Evolutionary conservation across 2,888 invertebrate genomes (phyloP), one percentile per base, ranked within the genome.

Genomic region (Catocala nupta): DNA sequence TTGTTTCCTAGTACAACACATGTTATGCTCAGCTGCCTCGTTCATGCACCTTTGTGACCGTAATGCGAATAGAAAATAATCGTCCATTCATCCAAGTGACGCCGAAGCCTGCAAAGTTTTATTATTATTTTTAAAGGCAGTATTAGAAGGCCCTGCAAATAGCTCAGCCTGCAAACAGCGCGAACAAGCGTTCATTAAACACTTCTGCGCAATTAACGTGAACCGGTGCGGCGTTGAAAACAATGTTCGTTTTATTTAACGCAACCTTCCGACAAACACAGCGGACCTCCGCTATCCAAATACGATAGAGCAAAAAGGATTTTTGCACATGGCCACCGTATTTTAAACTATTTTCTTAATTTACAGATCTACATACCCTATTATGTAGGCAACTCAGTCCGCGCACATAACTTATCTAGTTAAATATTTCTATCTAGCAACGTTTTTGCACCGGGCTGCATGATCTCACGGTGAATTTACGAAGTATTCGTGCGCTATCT

Each of bases 101-200:
- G 68, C 75, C 63, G 78, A 66, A 61, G 61, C 55, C 59, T 53
- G 48, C 51, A 56, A 59, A 55, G 45, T 56, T 67, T 71, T 68
- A 73, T 70, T 68, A 69, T 71, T 79, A 71, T 77, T 80, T 77
- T 80, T 70, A 59, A 77, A 67, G 65, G 54, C 64, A 73, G 73
- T 68, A 74, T 71, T 73, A 81, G 77, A 81, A 76, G 75, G 73
- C 70, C 71, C 57, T 65, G 71, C 71, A 75, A 86, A 83, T 81
- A 81, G 81, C 81, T 79, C 74, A 74, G 76, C 69, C 68, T 75
- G 82, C 83, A 88, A 86, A 86, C 81, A 84, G 67, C 59, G 76
- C 64, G 83, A 86, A 87, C 86, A 86, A 86, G 83, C 85, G 83
- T 87, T 89, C 87, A 87, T 89, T 90, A 88, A 89, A 87, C 87